Evolutionary conservation across 2,888 invertebrate genomes (phyloP).

Genomic region (Limnephilus rhombicus): DNA sequence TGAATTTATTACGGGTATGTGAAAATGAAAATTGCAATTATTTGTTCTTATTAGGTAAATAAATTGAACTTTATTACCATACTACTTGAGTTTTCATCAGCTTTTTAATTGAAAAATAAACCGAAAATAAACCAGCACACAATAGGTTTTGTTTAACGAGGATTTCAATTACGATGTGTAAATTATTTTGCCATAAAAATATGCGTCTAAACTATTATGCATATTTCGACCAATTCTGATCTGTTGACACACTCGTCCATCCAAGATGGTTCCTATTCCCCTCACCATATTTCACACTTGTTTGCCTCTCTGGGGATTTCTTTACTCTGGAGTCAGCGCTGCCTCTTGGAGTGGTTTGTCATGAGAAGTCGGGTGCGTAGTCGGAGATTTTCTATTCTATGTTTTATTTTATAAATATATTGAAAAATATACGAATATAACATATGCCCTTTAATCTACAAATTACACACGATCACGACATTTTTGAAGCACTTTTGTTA

Average conservation of each 20-base stretch:
- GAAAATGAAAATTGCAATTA: not conserved
- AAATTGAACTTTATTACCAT: not conserved
- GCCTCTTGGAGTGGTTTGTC: not conserved
- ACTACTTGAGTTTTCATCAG: not conserved
- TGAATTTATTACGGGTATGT: not conserved
- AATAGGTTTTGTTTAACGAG: no score
- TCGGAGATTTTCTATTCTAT: not conserved
- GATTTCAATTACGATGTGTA: no score
- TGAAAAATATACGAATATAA: no score
- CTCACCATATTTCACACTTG: not conserved
- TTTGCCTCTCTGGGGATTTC: not conserved
- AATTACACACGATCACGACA: no score
- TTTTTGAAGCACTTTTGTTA: no score
- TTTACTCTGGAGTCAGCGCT: not conserved
- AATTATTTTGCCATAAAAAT: not conserved
- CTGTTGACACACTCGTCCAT: not conserved
- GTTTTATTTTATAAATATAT: not conserved
- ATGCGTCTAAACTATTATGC: not conserved
- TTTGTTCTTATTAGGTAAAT: not conserved
- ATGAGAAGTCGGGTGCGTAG: not conserved
- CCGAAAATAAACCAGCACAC: not conserved
- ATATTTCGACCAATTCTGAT: not conserved
- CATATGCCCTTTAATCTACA: no score
- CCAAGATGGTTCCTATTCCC: not conserved
- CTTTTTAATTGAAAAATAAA: not conserved